Conservation (phyloP, 2,113 vertebrate genomes). For the Lynx canadensis region DNA sequence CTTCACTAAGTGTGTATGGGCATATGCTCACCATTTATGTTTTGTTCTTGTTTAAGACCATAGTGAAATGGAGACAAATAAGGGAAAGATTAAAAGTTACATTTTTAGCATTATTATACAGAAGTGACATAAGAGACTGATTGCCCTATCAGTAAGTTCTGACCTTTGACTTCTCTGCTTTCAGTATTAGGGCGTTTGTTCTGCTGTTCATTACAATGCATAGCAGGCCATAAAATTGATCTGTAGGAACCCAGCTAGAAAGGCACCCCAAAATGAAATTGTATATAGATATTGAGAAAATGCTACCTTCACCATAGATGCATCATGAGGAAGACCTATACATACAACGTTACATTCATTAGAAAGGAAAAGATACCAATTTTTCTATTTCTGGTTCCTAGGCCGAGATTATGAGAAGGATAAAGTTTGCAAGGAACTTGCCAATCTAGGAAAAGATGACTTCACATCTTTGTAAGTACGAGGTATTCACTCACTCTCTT, state of each 20-base stretch:
- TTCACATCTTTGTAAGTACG: slow-evolving; percentile 86
- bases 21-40: not conserved
- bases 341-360: not conserved
- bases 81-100: not conserved
- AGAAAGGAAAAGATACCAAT: not conserved
- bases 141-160: not conserved
- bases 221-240: not conserved
- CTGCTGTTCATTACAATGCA: not conserved
- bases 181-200: not conserved
- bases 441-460: slow-evolving; percentile 82
- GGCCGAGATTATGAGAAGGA: slow-evolving; percentile 85
- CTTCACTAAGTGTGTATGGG: not conserved
- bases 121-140: not conserved
- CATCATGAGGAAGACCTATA: not conserved
- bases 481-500: fast-evolving
- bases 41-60: not conserved
- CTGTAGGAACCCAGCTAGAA: not conserved
- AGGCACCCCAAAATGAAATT: not conserved
- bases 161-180: not conserved
- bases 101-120: not conserved
- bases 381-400: slow-evolving; percentile 68
- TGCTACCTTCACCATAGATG: not conserved
- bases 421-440: slow-evolving; percentile 86
- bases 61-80: not conserved
- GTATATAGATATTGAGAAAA: not conserved